Base-by-base conservation (phyloP, 2,888 invertebrate genomes). In the Cheilosia variabilis region DNA sequence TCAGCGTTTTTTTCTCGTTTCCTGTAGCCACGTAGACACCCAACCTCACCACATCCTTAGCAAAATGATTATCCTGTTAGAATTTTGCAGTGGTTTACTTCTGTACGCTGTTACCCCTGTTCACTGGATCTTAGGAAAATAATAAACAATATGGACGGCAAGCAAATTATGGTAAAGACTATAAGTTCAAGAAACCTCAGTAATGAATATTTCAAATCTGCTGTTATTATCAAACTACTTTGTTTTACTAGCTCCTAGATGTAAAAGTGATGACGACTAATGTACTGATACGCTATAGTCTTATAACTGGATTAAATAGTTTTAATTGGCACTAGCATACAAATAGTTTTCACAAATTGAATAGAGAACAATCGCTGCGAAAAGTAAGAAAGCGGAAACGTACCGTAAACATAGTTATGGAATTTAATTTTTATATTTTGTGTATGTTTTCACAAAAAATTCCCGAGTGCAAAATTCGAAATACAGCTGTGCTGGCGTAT, bases 1-100 rank as follows among this genome's bases (percentile, higher is more conserved):
- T 80, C 60, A 62, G 60, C 45, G 27, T 22, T 65, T 27, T 63
- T 58, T 65, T 60, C 3, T 31, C 17, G 50, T 72, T 72, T 37
- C 60, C 10, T 19, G 22, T 57, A 45, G 37, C 55, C 37, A 19
- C 15, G 4, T 17, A n/a, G n/a, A 37, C 37, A 13, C 37, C 13
- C 17, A 62, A 52, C 52, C 63, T 47, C 41, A 50, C 10, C 31
- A 31, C 34, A 31, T 58, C 45, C 37, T 47, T 60, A 19, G 52
- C n/a, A 4, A 19, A 47, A 79, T 43, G 9, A 63, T 41, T 57
- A 47, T 47, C 27, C 47, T 52, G 22, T 41, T 41, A 47, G 31
- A 22, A 31, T 68, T 53, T 53, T 13, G 31, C 5, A 66, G 24
- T 52, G n/a, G 52, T 31, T 52, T 43, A 27, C 41, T 31, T 31